Evolutionary conservation across 2,888 invertebrate genomes (phyloP).

Genomic region (Xiphydria camelus): DNA sequence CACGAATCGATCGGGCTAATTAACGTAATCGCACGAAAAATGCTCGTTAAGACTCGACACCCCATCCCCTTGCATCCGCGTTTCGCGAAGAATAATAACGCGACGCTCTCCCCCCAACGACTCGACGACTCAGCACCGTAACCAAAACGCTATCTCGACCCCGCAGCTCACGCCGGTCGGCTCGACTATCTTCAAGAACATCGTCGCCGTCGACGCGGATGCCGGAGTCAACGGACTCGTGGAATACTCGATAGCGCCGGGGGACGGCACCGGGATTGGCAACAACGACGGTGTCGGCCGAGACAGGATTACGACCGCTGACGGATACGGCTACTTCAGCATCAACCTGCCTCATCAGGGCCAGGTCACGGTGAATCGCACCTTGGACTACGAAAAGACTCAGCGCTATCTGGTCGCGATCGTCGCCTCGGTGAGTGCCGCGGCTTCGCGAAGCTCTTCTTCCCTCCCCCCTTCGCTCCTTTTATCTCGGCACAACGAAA

Average conservation of each 20-base stretch:
- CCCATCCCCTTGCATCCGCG: too few species aligned
- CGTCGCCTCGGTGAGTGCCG: conserved; percentile 78
- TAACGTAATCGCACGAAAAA: too few species aligned
- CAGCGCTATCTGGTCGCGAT: conserved; percentile 86
- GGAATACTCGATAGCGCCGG: conserved; percentile 82
- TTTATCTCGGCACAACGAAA: background rate
- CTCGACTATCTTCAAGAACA: conserved; percentile 80
- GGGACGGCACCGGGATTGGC: conserved; percentile 62
- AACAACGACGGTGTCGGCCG: conserved; percentile 64
- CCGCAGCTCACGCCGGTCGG: conserved; percentile 84
- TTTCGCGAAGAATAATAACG: too few species aligned
- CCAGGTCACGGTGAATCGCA: conserved; percentile 82
- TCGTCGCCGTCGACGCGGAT: conserved; percentile 80
- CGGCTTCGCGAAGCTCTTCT: background rate
- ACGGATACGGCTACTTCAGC: conserved; percentile 82
- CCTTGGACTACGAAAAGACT: conserved; percentile 85
- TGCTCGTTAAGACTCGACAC: too few species aligned
- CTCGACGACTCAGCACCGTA: too few species aligned
- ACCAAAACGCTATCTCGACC: conserved; percentile 32
- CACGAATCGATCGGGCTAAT: too few species aligned
- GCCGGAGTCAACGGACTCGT: conserved; percentile 87
- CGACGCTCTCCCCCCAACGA: too few species aligned
- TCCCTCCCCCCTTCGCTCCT: conserved; percentile 5
- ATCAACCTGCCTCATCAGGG: conserved; percentile 89
- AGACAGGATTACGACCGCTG: conserved; percentile 67